Evolutionary conservation across 2,888 invertebrate genomes (phyloP).

Genomic region (Phania funesta): DNA sequence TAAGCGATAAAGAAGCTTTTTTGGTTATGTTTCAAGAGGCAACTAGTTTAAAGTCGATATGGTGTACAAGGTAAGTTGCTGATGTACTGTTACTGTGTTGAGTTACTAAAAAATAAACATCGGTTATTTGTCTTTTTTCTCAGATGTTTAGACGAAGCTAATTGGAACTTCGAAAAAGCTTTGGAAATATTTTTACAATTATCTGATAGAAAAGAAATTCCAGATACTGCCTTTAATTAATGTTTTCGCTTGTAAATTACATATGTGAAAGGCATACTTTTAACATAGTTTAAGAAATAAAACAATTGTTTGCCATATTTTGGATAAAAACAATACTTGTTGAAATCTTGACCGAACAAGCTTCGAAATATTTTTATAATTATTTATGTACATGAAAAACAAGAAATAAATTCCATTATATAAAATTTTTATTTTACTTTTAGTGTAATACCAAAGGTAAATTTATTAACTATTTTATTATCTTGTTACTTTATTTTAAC

Average conservation of each 20-base stretch:
- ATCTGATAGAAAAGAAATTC: conserved; percentile 70
- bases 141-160: conserved; percentile 74
- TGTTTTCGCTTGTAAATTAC: not conserved
- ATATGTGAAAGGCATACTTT: not conserved
- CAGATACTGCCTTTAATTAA: conserved; percentile 72
- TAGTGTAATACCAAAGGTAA: too few relatives aligned
- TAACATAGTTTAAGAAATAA: not conserved
- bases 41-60: conserved; percentile 74
- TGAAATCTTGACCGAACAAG: not conserved
- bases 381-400: too few relatives aligned
- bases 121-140: not conserved
- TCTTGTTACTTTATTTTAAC: too few relatives aligned
- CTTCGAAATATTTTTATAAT: not conserved
- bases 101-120: too few relatives aligned
- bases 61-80: conserved; percentile 72
- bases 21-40: conserved; percentile 75
- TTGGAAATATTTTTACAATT: conserved; percentile 71
- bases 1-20: conserved; percentile 73
- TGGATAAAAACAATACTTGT: not conserved
- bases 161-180: conserved; percentile 74
- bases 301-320: not conserved
- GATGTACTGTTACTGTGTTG: not conserved
- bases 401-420: too few relatives aligned
- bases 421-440: too few relatives aligned
- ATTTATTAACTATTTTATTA: too few relatives aligned